Conservation (phyloP, 2,888 invertebrate species). For the Merodon equestris region DNA sequence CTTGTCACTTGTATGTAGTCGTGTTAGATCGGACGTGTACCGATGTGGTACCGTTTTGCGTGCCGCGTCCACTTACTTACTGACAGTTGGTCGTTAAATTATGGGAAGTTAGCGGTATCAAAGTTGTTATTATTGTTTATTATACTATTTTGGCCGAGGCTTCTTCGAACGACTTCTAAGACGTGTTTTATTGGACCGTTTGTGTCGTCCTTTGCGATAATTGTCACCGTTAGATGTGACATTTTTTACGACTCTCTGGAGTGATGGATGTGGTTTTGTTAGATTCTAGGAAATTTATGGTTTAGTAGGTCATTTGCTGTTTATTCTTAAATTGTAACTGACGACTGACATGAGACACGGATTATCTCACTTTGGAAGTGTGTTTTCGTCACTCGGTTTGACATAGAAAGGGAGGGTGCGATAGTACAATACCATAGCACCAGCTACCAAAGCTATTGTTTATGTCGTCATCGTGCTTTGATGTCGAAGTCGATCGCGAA, state of each 20-base stretch:
- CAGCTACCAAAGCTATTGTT: background rate
- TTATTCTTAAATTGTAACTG: too few relatives aligned
- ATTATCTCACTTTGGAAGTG: constrained; percentile 56
- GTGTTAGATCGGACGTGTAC: constrained; percentile 46
- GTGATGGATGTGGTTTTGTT: constrained; percentile 24
- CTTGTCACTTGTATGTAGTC: background rate
- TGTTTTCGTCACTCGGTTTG: constrained; percentile 60
- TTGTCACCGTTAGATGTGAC: constrained; percentile 13
- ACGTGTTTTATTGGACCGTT: constrained; percentile 44
- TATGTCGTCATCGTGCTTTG: constrained; percentile 28
- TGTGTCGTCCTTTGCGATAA: constrained; percentile 44
- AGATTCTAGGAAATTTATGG: constrained; percentile 48
- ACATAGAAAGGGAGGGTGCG: constrained; percentile 51
- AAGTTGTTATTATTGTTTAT: constrained; percentile 51
- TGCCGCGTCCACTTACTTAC: constrained; percentile 56
- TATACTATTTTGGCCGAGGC: constrained; percentile 16
- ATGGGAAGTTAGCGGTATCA: constrained; percentile 58
- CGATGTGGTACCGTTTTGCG: constrained; percentile 64
- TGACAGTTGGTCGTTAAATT: constrained; percentile 56
- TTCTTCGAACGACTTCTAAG: constrained; percentile 32
- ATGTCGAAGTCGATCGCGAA: background rate
- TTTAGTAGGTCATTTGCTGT: constrained; percentile 36
- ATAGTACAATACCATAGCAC: constrained; percentile 20
- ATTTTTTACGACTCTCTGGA: constrained; percentile 11
- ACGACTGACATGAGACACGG: constrained; percentile 19